Evolutionary conservation across 2,797 vertebrate species (phyloP).

Genomic region (Danio choprae): DNA sequence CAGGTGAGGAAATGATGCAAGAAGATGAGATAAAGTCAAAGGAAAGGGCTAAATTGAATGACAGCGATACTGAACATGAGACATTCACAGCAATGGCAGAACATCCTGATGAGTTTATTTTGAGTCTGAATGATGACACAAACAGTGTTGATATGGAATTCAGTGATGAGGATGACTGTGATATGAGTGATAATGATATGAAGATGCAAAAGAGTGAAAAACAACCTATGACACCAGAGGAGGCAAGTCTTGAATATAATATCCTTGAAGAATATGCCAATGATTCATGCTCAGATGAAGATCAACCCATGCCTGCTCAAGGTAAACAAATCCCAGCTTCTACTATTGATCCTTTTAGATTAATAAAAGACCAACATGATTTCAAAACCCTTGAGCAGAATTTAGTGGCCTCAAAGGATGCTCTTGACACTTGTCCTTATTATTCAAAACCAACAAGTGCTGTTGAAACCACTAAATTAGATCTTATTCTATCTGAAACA

Average conservation of each 20-base stretch:
- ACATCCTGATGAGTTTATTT: neutral
- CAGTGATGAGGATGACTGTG: slow-evolving; percentile 3
- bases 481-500: slow-evolving; percentile 5
- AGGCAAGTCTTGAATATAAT: slow-evolving; percentile 13
- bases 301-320: neutral
- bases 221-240: slow-evolving; percentile 1
- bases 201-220: slow-evolving; percentile 9
- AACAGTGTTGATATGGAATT: slow-evolving; percentile 47
- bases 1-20: neutral
- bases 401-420: slow-evolving; percentile 16
- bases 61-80: slow-evolving; percentile 8
- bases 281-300: slow-evolving; percentile 16
- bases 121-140: slow-evolving; percentile 5
- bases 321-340: neutral
- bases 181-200: neutral
- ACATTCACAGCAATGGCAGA: neutral
- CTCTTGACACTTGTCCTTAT: neutral
- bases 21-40: slow-evolving; percentile 10
- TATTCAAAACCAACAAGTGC: neutral
- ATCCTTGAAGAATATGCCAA: slow-evolving; percentile 55
- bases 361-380: slow-evolving; percentile 5
- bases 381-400: slow-evolving; percentile 3
- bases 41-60: neutral
- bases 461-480: neutral
- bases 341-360: neutral